These are phyloP conservation scores for Furcifer pardalis DNA, from an alignment of 2,797 vertebrate species.

Conservation along the genomic window DNA sequence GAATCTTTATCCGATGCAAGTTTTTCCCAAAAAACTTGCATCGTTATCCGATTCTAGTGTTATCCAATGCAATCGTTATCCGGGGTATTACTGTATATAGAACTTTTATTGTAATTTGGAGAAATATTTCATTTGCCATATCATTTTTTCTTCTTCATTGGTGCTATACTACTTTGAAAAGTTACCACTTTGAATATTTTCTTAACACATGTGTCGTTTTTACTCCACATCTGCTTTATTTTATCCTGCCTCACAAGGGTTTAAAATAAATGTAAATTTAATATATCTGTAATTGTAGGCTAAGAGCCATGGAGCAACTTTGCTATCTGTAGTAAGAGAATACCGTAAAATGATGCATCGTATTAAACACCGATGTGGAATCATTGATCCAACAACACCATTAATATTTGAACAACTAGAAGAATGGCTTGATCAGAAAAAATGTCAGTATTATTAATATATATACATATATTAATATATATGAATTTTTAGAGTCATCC, in stretches of 20 bases:
- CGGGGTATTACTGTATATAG: too few relatives aligned
- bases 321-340: slow-evolving; percentile 44
- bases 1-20: too few relatives aligned
- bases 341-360: slow-evolving; percentile 48
- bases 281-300: slow-evolving; percentile 50
- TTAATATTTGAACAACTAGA: slow-evolving; percentile 55
- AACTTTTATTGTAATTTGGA: not conserved
- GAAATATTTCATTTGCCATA: not conserved
- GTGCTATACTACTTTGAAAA: not conserved
- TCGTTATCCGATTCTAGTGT: too few relatives aligned
- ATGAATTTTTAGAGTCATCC: not conserved
- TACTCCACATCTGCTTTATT: slow-evolving; percentile 18
- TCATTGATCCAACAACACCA: slow-evolving; percentile 54
- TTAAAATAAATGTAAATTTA: slow-evolving; percentile 14
- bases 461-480: too few relatives aligned
- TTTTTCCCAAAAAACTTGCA: too few relatives aligned
- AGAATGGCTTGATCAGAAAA: slow-evolving; percentile 69
- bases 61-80: too few relatives aligned
- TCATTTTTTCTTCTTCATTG: not conserved
- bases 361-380: slow-evolving; percentile 45
- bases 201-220: slow-evolving; percentile 2
- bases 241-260: not conserved
- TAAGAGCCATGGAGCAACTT: slow-evolving; percentile 40
- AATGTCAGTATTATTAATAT: slow-evolving; percentile 37
- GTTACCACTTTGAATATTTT: slow-evolving; percentile 16